Evolutionary conservation across 2,113 vertebrate genomes (phyloP).

Genomic region (Neolamprologus ventralis): DNA sequence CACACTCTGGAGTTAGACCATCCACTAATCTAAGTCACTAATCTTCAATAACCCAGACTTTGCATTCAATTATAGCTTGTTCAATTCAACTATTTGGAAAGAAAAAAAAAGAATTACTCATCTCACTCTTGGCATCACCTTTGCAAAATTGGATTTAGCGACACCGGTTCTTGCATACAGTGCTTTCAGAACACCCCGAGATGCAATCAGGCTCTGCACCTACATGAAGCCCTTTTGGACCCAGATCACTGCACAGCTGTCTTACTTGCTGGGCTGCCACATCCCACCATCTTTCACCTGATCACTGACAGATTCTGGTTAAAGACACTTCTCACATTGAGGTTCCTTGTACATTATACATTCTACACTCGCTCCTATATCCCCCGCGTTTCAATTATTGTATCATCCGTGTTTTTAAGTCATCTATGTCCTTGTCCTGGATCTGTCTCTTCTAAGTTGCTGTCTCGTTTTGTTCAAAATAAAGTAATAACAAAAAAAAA

Average conservation of each 20-base stretch:
- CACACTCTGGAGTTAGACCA: neutral
- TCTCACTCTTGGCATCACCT: neutral
- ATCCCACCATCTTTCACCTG: neutral
- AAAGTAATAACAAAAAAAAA: neutral
- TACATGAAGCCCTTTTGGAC: neutral
- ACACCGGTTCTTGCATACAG: neutral
- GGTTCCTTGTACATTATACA: neutral
- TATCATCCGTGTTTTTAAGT: neutral
- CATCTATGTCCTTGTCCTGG: neutral
- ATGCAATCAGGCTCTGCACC: neutral
- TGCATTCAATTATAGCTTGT: neutral
- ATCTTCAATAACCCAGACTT: neutral
- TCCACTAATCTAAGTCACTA: neutral
- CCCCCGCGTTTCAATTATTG: neutral
- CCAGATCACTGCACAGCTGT: neutral
- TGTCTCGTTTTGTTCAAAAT: neutral
- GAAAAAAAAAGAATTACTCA: neutral
- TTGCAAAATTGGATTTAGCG: neutral
- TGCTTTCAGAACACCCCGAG: neutral
- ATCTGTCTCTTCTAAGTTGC: neutral
- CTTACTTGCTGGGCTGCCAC: neutral
- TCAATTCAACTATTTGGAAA: neutral
- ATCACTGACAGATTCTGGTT: neutral
- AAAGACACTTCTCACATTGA: neutral
- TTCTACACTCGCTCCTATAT: rapidly evolving